Base-by-base conservation (phyloP, 1,140 invertebrate species). In the Drosophila ambigua region DNA sequence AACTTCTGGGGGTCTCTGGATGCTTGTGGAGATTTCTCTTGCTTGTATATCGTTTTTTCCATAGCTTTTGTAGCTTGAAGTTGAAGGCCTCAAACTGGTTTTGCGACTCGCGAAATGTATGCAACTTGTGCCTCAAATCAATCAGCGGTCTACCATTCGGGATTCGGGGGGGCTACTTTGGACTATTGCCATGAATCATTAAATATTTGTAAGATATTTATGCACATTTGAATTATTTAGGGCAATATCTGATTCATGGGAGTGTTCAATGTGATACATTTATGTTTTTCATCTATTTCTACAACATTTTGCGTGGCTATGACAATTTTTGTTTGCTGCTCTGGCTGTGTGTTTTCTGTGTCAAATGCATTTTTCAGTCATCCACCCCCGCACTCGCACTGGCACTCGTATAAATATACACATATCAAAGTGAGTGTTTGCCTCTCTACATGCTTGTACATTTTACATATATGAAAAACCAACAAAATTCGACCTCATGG, bases 301-400 rank as follows among this genome's bases (percentile, higher is more conserved):
- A 8, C 7, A 31, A 23, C 23, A 11, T 26, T 24, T 31, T 7
- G 8, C 8, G 3, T 8, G 54, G 41, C 41, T 45, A 16, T 45
- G 54, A 15, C 43, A 44, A 45, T 48, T 35, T 16, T 28, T 62
- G 43, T 45, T 46, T 44, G 8, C 45, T 65, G 35, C 35, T 39
- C 35, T 13, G 35, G 15, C 16, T 20, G 15, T 59, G 15, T 59
- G 39, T 50, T 79, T 81, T 87, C 69, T 85, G 83, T 85, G 82
- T 87, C 82, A 82, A 87, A 78, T 85, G 82, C 82, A 85, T 85
- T 85, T 85, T 87, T 65, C 82, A 85, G 82, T 87, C 82, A 85
- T 87, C 78, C 75, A 61, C 79, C 77, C 49, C 51, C 79, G 61
- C 23, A 43, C 45, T 31, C 46, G 44, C 52, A 72, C 45, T 43